These are phyloP conservation scores for Calyptomena viridis DNA, from an alignment of 2,113 vertebrate genomes.

Conservation along the genomic window DNA sequence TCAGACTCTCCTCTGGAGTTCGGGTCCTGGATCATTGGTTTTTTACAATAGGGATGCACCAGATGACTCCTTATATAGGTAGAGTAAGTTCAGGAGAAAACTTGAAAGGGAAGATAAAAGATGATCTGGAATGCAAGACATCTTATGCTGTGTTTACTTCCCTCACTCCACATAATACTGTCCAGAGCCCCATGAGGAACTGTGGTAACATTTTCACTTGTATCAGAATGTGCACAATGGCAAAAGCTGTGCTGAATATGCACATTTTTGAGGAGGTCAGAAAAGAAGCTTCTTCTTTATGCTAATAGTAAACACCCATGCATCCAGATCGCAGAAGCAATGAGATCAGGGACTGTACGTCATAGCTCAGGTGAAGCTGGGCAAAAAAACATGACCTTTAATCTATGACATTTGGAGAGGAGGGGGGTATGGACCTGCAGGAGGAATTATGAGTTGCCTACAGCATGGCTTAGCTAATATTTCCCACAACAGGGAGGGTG, in stretches of 20 bases:
- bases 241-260: neutral
- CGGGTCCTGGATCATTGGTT: neutral
- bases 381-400: neutral
- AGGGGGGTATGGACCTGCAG: neutral
- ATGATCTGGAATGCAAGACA: neutral
- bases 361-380: neutral
- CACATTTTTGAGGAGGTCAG: neutral
- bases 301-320: neutral
- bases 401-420: neutral
- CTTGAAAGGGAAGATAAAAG: neutral
- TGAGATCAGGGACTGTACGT: neutral
- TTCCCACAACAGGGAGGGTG: neutral
- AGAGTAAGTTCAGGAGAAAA: neutral
- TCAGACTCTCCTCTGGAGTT: neutral
- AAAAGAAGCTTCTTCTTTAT: neutral
- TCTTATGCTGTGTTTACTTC: neutral
- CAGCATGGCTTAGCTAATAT: neutral
- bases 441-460: neutral
- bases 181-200: neutral
- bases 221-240: neutral
- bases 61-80: neutral
- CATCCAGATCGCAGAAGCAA: neutral
- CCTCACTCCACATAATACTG: accelerated
- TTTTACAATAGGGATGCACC: neutral
- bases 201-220: neutral